Conservation (phyloP, 2,113 vertebrate species). For the Megalops atlanticus region DNA sequence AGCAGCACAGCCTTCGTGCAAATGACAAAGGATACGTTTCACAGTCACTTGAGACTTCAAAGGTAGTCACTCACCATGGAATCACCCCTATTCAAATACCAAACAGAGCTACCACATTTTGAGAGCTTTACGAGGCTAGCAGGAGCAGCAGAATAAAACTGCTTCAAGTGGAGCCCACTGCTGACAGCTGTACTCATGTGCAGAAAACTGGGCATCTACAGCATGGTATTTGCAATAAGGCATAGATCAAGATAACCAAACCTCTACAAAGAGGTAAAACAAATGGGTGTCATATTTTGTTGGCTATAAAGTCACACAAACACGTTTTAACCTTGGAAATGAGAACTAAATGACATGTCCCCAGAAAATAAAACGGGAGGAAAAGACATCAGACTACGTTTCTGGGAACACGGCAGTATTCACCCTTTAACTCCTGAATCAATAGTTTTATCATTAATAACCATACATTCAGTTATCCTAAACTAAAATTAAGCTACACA, state of each 20-base stretch:
- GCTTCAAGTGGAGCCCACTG: constrained; percentile 14
- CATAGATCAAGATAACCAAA: background rate
- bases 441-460: background rate
- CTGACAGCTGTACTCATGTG: background rate
- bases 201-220: background rate
- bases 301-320: background rate
- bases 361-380: background rate
- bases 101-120: constrained; percentile 2
- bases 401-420: background rate
- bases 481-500: background rate
- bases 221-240: background rate
- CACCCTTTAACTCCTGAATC: constrained; percentile 7
- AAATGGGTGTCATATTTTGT: background rate
- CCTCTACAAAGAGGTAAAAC: background rate
- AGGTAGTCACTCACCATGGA: constrained; percentile 32
- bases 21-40: constrained; percentile 28
- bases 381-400: background rate
- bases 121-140: constrained; percentile 23
- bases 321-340: background rate
- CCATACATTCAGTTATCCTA: background rate
- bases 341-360: background rate
- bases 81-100: background rate
- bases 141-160: constrained; percentile 26
- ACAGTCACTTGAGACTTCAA: constrained; percentile 34
- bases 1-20: constrained; percentile 27